Base-by-base conservation (phyloP, 2,797 vertebrate genomes). In the Pogoniulus pusillus region DNA sequence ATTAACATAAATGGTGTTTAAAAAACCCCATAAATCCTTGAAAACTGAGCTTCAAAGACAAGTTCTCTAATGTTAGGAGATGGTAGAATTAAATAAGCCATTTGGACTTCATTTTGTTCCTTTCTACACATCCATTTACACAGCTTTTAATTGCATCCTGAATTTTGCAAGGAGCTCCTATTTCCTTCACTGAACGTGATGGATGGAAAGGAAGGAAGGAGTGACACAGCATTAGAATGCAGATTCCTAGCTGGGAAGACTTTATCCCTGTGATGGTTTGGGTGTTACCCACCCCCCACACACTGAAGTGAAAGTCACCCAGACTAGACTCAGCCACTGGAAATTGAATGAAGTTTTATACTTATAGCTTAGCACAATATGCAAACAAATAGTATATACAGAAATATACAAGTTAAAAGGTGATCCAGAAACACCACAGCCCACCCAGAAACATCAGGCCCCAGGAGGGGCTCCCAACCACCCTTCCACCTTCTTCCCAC, bases 151-250 rank as follows among this genome's bases (percentile, higher is more conserved):
- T 62, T 72, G 59, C 9, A 63, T 16, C 16, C 34, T 22, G 34
- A 27, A 34, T 41, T 69, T 89, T 63, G 16, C 35, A 63, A 71
- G 69, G 23, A 71, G 32, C 26, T 74, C 32, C 0, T 6, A 7
- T 41, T 9, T 84, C 17, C 57, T 71, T 71, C 41, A 26, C 37
- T 45, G 73, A 82, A 63, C 8, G 6, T 2, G 4, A 9, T 49
- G 26, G 22, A 18, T 41, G 18, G n/a, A n/a, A n/a, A n/a, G n/a
- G 51, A 51, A 41, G 2, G 16, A 73, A 79, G 49, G 15, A 80
- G 22, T 24, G 19, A 39, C 35, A n/a, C 0, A 1, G 58, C 75
- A 7, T 30, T 79, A 63, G 82, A 54, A 49, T 0, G 0, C 9
- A 70, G 54, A 45, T 69, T 78, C 27, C 47, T 74, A 26, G 10